phyloP scores from a whole-genome alignment of 2,888 invertebrate genomes.

The Matsumyia berberina region DNA sequence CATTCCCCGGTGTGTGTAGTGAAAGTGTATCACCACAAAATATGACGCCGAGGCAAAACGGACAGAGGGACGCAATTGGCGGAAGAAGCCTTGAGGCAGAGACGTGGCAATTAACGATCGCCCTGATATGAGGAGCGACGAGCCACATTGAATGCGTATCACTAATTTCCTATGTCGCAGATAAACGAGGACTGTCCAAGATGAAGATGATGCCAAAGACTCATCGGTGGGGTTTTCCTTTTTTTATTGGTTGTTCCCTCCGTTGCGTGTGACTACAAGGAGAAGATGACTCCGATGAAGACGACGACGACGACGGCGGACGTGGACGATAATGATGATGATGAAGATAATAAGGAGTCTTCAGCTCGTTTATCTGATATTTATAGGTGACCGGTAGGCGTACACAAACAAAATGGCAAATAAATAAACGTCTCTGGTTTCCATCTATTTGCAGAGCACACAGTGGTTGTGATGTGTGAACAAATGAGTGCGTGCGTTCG shows the following conservation, averaged over 20 bases:
- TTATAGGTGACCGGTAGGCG: conserved; percentile 77
- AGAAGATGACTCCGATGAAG: conserved; percentile 12
- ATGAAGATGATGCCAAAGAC: conserved; percentile 42
- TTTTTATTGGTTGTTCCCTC: conserved; percentile 12
- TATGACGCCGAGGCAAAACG: conserved; percentile 50
- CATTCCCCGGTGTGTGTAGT: conserved; percentile 53
- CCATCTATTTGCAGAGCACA: conserved; percentile 35
- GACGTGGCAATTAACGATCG: conserved; percentile 63
- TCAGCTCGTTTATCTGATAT: conserved; percentile 71
- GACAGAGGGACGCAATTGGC: conserved; percentile 8
- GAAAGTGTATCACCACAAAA: conserved; percentile 74
- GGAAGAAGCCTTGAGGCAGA: conserved; percentile 46
- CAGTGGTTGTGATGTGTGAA: conserved; percentile 65
- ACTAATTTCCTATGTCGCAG: conserved; percentile 63
- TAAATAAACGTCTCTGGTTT: conserved; percentile 67
- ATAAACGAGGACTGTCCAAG: conserved; percentile 51
- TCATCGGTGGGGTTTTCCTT: conserved; percentile 21
- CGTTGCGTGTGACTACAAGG: conserved; percentile 21
- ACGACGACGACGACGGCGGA: conserved; percentile 14
- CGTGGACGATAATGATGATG: conserved; percentile 30
- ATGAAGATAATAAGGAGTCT: conserved; percentile 70
- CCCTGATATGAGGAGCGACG: conserved; percentile 34
- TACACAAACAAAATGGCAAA: conserved; percentile 73
- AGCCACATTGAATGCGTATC: conserved; percentile 54
- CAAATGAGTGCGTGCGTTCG: conserved; percentile 65